Percentiles rank a stretch among this genome's conserved stretches.
Conservation (phyloP, 2,113 vertebrate species). For the Chauna torquata region DNA sequence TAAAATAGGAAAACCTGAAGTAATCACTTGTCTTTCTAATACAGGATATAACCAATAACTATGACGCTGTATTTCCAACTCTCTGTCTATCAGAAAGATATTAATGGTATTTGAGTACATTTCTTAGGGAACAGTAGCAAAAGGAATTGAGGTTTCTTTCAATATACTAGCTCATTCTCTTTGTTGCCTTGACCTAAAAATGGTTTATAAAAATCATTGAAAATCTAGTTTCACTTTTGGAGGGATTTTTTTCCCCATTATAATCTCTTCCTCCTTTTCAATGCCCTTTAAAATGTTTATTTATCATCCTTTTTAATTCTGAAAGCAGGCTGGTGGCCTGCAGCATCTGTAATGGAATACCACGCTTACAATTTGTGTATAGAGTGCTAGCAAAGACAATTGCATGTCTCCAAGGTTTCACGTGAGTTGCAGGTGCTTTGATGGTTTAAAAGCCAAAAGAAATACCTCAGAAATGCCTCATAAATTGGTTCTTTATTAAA, state of each 20-base stretch:
- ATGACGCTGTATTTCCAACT: background rate
- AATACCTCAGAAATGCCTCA: background rate
- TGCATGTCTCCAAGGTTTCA: background rate
- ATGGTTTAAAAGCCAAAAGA: background rate
- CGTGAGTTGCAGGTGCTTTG: background rate
- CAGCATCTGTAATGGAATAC: background rate
- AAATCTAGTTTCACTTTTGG: background rate
- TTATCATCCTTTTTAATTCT: background rate
- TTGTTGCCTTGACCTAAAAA: background rate
- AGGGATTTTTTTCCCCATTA: background rate
- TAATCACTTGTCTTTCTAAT: background rate
- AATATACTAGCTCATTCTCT: background rate
- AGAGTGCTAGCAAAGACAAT: background rate
- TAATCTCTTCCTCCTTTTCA: background rate
- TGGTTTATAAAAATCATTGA: background rate
- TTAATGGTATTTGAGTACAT: conserved; percentile 31
- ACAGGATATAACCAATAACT: background rate
- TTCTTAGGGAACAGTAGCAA: background rate
- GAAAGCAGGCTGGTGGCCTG: background rate
- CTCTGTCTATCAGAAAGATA: background rate
- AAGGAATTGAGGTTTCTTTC: background rate
- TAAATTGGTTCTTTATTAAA: background rate
- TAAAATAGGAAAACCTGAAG: background rate
- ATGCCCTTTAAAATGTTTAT: background rate
- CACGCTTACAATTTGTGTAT: background rate